Evolutionary conservation across 2,797 vertebrate genomes (phyloP), one percentile per base, ranked within the genome.

Genomic region (Microctenopoma lineatum): DNA sequence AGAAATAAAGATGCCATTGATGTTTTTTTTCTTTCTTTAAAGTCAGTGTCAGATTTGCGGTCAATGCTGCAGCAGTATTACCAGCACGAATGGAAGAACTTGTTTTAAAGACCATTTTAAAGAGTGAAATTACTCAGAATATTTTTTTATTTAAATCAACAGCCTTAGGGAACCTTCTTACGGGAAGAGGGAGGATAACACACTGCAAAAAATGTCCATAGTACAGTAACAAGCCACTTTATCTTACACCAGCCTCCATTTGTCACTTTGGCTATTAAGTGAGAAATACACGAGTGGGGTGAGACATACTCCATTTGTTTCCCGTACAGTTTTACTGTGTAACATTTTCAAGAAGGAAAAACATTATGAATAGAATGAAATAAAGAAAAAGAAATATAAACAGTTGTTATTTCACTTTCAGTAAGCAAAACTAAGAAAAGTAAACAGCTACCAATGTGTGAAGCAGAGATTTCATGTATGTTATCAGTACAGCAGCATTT

Each of bases 141-240:
- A 66, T 29, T 53, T 60, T 57, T 76, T 54, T 65, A 69, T 73
- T 77, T 53, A 32, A 39, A 64, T 47, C 39, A 59, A 26, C 55
- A 60, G 67, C 54, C 42, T 14, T 26, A 32, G 42, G 59, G 69
- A 59, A 45, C 4, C 18, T 53, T 58, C 36, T 54, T 7, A 47
- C n/a, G 29, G 57, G 4, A 14, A 57, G 27, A 46, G 18, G 36
- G 38, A 32, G 59, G 18, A 32, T 55, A 46, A 44, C 59, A 69
- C 60, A 7, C 61, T 67, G 68, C 39, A 68, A 61, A 66, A 76
- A 65, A 26, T 18, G 12, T 55, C 50, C 9, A 56, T 34, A 34
- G 36, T 38, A 38, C 2, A 38, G 11, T 25, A 45, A 3, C n/a
- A 53, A 53, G 21, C 48, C 7, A 25, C 12, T n/a, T 13, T 16